These are phyloP conservation scores for Labia minor DNA, from an alignment of 2,888 invertebrate genomes.

Conservation along the genomic window DNA sequence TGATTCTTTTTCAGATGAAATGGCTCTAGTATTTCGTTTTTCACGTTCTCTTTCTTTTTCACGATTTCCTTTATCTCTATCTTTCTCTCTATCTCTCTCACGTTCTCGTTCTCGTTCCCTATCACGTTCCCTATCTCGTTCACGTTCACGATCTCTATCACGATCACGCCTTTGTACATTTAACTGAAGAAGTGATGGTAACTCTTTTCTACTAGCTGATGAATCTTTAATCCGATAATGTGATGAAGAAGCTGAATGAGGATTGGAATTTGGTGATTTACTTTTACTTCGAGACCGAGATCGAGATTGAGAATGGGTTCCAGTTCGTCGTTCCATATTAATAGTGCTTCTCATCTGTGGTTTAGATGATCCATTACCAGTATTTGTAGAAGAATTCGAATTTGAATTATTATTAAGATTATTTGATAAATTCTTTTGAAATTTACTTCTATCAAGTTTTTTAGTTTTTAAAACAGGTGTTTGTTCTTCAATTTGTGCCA, in stretches of 20 bases:
- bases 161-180: neutral
- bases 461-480: constrained; percentile 23
- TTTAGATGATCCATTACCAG: neutral
- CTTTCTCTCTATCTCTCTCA: constrained; percentile 38
- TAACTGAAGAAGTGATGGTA: neutral
- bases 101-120: constrained; percentile 15
- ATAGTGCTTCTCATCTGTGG: neutral
- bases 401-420: neutral
- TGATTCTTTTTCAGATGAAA: constrained; percentile 32
- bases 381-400: neutral
- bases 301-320: neutral
- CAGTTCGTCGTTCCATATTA: neutral
- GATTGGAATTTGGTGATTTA: neutral
- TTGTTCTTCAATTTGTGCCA: constrained; percentile 33
- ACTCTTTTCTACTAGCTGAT: neutral
- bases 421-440: neutral
- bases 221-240: neutral
- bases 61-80: constrained; percentile 37
- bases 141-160: constrained; percentile 19
- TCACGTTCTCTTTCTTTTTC: constrained; percentile 21
- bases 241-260: neutral
- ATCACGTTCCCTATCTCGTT: neutral
- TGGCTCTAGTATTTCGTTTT: constrained; percentile 28
- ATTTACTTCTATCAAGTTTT: neutral
- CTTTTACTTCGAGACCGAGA: neutral